Conservation (phyloP, 2,888 invertebrate species). For the Campoplex capitator region DNA sequence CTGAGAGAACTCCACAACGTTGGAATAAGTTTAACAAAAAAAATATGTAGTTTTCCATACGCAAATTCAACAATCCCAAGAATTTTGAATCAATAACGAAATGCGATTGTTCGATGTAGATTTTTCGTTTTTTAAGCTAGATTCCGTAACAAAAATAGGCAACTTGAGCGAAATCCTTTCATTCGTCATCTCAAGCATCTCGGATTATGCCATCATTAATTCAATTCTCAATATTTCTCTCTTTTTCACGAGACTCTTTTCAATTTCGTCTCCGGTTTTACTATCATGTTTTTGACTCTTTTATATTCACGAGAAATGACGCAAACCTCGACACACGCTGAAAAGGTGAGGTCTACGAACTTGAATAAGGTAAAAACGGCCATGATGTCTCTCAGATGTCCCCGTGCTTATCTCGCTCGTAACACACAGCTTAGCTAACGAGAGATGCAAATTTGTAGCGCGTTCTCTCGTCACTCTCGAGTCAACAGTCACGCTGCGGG, state of each 20-base stretch:
- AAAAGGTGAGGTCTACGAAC: constrained; percentile 38
- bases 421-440: constrained; percentile 15
- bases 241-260: not conserved
- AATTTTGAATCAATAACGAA: not conserved
- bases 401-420: constrained; percentile 26
- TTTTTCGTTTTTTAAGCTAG: not conserved
- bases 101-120: not conserved
- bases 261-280: not conserved
- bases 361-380: constrained; percentile 55
- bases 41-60: not conserved
- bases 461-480: constrained; percentile 37
- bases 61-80: not conserved
- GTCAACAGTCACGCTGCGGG: constrained; percentile 47
- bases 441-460: constrained; percentile 49
- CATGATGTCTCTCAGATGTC: constrained; percentile 3
- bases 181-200: not conserved
- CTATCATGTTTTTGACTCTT: not conserved
- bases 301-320: constrained; percentile 8
- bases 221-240: not conserved
- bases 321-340: not conserved
- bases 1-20: too few relatives aligned
- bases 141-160: not conserved
- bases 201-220: too few relatives aligned
- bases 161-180: not conserved
- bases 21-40: not conserved